Evolutionary conservation across 2,888 invertebrate genomes (phyloP).

Genomic region (Nomada ferruginata): DNA sequence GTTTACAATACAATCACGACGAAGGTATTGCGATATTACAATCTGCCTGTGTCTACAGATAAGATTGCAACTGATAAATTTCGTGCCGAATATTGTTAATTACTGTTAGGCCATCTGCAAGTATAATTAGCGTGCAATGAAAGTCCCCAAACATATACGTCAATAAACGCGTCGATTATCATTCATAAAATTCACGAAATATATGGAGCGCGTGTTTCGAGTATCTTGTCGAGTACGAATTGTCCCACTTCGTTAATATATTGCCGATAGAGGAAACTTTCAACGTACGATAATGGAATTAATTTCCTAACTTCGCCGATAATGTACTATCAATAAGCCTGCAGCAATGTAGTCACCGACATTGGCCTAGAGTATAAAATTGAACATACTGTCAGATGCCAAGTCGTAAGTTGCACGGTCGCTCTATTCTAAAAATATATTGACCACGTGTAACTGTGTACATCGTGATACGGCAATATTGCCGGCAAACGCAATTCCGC

Average conservation of each 20-base stretch:
- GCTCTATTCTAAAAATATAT: constrained; percentile 59
- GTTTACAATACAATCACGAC: neutral
- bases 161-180: neutral
- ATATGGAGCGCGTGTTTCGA: neutral
- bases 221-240: neutral
- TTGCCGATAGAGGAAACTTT: neutral
- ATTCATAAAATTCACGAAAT: neutral
- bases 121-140: neutral
- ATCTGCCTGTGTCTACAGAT: neutral
- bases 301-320: constrained; percentile 22
- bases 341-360: constrained; percentile 65
- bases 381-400: constrained; percentile 70
- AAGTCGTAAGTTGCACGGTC: constrained; percentile 61
- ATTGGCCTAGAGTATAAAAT: constrained; percentile 76
- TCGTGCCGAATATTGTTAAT: neutral
- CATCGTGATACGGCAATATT: neutral
- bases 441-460: constrained; percentile 23
- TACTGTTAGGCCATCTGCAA: neutral
- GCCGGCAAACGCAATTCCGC: constrained; percentile 19
- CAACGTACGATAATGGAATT: neutral
- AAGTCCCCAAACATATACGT: neutral
- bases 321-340: constrained; percentile 25
- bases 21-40: neutral
- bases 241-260: neutral
- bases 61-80: constrained; percentile 8